Evolutionary conservation across 2,113 vertebrate genomes (phyloP), one percentile per base, ranked within the genome.

Genomic region (Cisticola juncidis): DNA sequence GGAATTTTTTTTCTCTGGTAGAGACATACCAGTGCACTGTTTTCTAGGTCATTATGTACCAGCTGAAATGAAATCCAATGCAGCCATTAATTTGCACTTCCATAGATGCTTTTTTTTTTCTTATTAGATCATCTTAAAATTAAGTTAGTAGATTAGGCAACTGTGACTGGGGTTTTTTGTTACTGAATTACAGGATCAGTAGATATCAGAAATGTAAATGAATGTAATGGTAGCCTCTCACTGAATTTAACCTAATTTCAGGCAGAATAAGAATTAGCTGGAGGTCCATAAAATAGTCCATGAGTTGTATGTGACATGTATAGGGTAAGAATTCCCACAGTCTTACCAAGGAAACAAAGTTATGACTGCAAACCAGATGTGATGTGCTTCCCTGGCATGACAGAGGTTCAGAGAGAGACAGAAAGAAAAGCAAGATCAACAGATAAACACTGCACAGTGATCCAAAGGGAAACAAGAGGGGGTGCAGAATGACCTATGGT

Each of bases 201-300:
- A 84, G 73, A 44, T 33, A 61, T n/a, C 82, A 94, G 85, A 45
- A 91, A 88, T 88, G 78, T 38, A 90, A 94, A 85, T 85, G 2
- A 90, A 56, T 29, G 45, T 31, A 82, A 57, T 80, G 36, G 23
- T 61, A 53, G 62, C 25, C 31, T 85, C 80, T 72, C 65, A 65
- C 71, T 58, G 58, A 92, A 88, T 82, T 65, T 73, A 90, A 79
- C 72, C 42, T 85, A 71, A 57, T 88, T 92, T 88, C 45, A 90
- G 79, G 66, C 57, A 85, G 79, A 86, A 79, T 3, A 20, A 85
- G 66, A 88, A 76, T 44, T 51, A 57, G 24, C 57, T 60, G 62
- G 62, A 90, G 45, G 50, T 82, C 50, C 62, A 80, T 76, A 72
- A 89, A 91, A 96, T 7, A 68, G n/a, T 56, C 51, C 53, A 71